phyloP scores from a whole-genome alignment of 2,797 vertebrate species.

The Brotogeris chrysoptera region DNA sequence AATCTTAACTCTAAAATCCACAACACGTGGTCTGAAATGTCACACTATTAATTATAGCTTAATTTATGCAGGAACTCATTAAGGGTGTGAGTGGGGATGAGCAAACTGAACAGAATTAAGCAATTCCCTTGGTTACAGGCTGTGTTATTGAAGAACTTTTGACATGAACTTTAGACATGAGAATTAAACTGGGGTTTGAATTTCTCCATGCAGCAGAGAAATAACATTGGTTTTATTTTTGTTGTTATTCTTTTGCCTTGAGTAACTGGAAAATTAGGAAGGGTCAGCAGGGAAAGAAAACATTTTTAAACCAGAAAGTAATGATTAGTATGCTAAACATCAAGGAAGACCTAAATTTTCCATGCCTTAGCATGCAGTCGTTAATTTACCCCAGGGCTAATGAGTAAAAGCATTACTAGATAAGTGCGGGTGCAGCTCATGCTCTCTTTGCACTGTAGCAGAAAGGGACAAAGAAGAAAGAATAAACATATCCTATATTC shows the following conservation, averaged over 20 bases:
- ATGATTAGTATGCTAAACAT: background rate
- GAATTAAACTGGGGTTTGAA: background rate
- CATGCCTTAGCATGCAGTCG: background rate
- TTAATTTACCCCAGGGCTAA: background rate
- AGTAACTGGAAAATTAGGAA: background rate
- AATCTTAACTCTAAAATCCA: slow-evolving; percentile 19
- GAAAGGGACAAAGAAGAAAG: background rate
- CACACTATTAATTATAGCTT: slow-evolving; percentile 26
- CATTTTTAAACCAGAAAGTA: background rate
- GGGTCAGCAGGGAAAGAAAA: background rate
- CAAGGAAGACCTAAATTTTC: background rate
- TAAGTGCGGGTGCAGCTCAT: background rate
- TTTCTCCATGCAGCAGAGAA: background rate
- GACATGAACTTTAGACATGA: background rate
- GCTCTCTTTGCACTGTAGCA: background rate
- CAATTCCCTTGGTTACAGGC: background rate
- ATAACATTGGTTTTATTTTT: background rate
- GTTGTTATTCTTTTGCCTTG: background rate
- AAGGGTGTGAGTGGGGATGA: background rate
- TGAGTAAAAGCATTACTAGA: background rate
- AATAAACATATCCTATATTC: background rate
- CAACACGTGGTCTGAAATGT: slow-evolving; percentile 8
- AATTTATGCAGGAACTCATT: slow-evolving; percentile 40
- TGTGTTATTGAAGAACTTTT: slow-evolving; percentile 4
- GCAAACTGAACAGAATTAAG: slow-evolving; percentile 13